Base-by-base conservation (phyloP, 2,888 invertebrate genomes). In the Dyspetes luteomarginatus region DNA sequence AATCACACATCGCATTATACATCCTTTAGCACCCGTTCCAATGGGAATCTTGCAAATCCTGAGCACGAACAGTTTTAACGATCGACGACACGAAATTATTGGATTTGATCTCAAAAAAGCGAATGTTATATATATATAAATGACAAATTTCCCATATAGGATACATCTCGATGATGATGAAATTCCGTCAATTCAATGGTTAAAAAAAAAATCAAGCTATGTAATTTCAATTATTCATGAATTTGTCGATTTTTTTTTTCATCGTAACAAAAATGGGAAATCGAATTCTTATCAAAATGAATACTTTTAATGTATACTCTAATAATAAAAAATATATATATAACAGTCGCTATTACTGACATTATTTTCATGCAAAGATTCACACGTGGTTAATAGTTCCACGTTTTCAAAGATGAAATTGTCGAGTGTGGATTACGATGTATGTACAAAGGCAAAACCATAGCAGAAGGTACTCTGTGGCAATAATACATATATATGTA, bases 1-100 rank as follows among this genome's bases (percentile, higher is more conserved):
- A 91, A 91, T 91, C 91, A 90, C 88, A 88, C 88, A 86, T 86
- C 87, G 90, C 87, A 90, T 91, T 90, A 91, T 91, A 89, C 89
- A 88, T 89, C 89, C 89, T 89, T 89, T 88, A 89, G 87, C 88
- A 85, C 45, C 7, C 85, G 83, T 86, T 41, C 50, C 43, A 48
- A 65, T 71, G 85, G 87, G 77, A 86, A 88, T 88, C 88, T 89
- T 89, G 87, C 87, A 87, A 87, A 89, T 89, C 88, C 86, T 41
- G 88, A 84, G 76, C 82, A 82, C 83, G 82, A 81, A 82, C 74
- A 50, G 50, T 78, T 82, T 82, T 83, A 79, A 80, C 74, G 77
- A 83, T 82, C 77, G 77, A 71, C 69, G 41, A 65, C 65, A 45
- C 71, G 19, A 78, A 78, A 78, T 78, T 78, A 78, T 78, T 65